phyloP scores from a whole-genome alignment of 2,113 vertebrate genomes.

The Nerophis lumbriciformis region DNA sequence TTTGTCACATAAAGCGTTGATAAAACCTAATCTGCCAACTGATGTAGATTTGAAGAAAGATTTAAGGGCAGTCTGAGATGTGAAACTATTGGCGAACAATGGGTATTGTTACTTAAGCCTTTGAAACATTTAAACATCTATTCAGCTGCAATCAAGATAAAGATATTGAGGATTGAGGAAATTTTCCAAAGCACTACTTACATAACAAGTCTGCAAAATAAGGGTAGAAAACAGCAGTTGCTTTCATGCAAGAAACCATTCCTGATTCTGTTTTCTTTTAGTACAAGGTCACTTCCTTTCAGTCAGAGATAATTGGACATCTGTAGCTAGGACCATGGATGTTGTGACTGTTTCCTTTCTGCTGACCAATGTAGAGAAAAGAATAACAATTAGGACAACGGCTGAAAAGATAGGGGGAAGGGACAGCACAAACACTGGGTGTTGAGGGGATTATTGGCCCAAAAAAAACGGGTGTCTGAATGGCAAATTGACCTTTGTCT shows the following conservation, averaged over 20 bases:
- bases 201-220: constrained; percentile 53
- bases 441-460: constrained; percentile 48
- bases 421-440: constrained; percentile 14
- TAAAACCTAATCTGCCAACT: too few relatives aligned
- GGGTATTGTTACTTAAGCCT: background rate
- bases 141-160: constrained; percentile 21
- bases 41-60: too few relatives aligned
- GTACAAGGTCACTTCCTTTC: constrained; percentile 45
- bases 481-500: constrained; percentile 57
- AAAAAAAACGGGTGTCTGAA: constrained; percentile 49
- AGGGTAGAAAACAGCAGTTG: constrained; percentile 66
- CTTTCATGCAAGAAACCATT: constrained; percentile 63
- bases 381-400: constrained; percentile 34
- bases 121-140: background rate
- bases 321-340: constrained; percentile 13
- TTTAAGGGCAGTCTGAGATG: too few relatives aligned
- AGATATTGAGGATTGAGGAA: constrained; percentile 55
- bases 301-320: constrained; percentile 45
- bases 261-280: constrained; percentile 46
- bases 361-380: constrained; percentile 15
- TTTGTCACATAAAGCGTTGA: constrained; percentile 19
- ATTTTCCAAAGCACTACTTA: constrained; percentile 61
- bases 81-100: too few relatives aligned
- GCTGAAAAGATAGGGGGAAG: constrained; percentile 22
- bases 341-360: constrained; percentile 10